Evolutionary conservation across 2,888 invertebrate genomes (phyloP), one percentile per base, ranked within the genome.

Genomic region (Mamestra brassicae): DNA sequence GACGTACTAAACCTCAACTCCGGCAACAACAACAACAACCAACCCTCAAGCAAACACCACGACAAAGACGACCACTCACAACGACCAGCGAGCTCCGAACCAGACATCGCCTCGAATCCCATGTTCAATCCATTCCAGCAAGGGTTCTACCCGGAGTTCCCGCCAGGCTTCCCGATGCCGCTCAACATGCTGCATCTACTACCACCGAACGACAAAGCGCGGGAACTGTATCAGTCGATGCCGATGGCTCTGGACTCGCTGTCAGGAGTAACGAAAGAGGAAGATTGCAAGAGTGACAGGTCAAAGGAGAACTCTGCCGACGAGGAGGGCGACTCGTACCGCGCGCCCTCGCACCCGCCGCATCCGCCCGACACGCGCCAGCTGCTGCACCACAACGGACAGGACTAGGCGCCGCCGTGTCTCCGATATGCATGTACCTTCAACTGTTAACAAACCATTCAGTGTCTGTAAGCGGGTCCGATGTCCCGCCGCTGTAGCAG

Each of bases 101-200:
- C 97, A 6, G 97, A 97, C 89, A 93, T 97, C 89, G 93, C 97
- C 84, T 97, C 97, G 54, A 97, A 97, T 76, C 97, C 97, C 2
- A 97, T 98, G 88, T 98, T 98, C 94, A 98, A 98, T 90, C 98
- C 98, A 72, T 98, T 98, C 92, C 97, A 97, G 85, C 98, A 98
- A 87, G 98, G 98, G 80, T 98, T 98, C 94, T 98, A 98, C 93
- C 98, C 98, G 11, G 98, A 98, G 90, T 98, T 98, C 89, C 97
- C 98, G 8, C 97, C 97, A 8, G 98, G 98, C 34, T 98, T 98
- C 90, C 98, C 98, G 0, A 97, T 98, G 90, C 98, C 98, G 50
- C 97, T 98, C 50, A 98, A 98, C 91, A 98, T 98, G 98, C 97
- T 98, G 81, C 98, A 98, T 92, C 96, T 98, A 74, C 93, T 98